Conservation (phyloP, 2,888 invertebrate species). For the Itoplectis maculator region DNA sequence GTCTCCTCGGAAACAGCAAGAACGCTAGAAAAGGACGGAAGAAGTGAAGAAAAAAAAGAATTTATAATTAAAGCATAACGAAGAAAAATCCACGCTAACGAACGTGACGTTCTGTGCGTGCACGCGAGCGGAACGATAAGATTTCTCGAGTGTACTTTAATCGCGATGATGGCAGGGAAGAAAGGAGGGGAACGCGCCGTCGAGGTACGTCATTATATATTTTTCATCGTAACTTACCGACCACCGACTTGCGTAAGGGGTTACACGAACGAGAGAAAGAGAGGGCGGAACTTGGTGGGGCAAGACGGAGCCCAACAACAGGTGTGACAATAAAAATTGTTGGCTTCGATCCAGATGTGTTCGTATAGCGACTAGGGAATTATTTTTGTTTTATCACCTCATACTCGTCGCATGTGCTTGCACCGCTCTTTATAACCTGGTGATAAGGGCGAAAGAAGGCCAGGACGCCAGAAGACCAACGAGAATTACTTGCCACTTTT, state of each 20-base stretch:
- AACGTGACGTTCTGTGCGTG: slow-evolving; percentile 29
- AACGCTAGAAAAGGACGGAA: neutral
- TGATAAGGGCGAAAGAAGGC: neutral
- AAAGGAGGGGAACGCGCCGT: neutral
- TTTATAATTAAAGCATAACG: slow-evolving; percentile 41
- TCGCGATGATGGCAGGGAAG: neutral
- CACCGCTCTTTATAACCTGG: neutral
- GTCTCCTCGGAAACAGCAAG: neutral
- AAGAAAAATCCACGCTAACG: slow-evolving; percentile 36
- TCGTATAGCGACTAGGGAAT: neutral
- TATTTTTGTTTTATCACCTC: neutral
- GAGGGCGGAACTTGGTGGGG: slow-evolving; percentile 2
- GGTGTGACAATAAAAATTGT: slow-evolving; percentile 33
- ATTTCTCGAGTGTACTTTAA: slow-evolving; percentile 8
- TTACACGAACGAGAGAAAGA: neutral
- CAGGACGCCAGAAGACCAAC: neutral
- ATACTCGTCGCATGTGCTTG: neutral
- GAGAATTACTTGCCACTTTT: neutral
- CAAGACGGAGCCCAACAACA: slow-evolving; percentile 30
- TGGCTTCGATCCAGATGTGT: slow-evolving; percentile 40
- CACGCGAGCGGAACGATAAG: slow-evolving; percentile 27
- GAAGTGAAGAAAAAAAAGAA: neutral
- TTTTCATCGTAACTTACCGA: neutral
- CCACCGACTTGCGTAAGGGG: neutral
- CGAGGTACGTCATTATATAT: slow-evolving; percentile 19